Percentiles rank a stretch among this genome's conserved stretches.
These are phyloP conservation scores for Oscheius sp. DNA, from an alignment of 2,888 invertebrate genomes.

Conservation along the genomic window DNA sequence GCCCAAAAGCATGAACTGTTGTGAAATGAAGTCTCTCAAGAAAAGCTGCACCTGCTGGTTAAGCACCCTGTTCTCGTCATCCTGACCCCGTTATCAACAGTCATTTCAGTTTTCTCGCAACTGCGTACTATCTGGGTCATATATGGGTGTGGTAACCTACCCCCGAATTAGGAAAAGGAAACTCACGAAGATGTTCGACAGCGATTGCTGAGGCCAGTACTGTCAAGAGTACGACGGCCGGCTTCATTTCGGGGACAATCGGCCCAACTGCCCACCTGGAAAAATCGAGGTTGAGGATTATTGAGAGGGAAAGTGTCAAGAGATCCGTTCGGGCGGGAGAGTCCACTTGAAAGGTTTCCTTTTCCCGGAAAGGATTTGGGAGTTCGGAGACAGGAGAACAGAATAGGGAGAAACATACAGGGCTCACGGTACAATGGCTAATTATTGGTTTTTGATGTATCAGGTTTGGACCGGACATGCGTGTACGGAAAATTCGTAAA, in stretches of 20 bases:
- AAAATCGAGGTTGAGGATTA: slow-evolving; percentile 4
- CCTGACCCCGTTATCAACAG: slow-evolving; percentile 26
- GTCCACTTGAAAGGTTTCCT: slow-evolving; percentile 1
- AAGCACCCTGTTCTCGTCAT: background rate
- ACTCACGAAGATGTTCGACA: slow-evolving; percentile 32
- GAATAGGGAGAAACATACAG: background rate
- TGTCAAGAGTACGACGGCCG: slow-evolving; percentile 12
- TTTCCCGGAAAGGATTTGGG: slow-evolving; percentile 5
- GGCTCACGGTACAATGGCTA: background rate
- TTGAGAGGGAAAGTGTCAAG: slow-evolving; percentile 6
- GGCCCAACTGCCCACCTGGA: slow-evolving; percentile 27
- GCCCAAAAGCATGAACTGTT: too few relatives aligned
- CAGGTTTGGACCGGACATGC: background rate
- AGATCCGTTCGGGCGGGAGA: slow-evolving; percentile 15
- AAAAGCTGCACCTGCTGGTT: too few relatives aligned
- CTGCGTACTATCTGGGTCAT: slow-evolving; percentile 26
- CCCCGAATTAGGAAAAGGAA: background rate
- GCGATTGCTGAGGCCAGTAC: slow-evolving; percentile 1
- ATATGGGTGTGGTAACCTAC: too few relatives aligned
- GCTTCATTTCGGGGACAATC: slow-evolving; percentile 17
- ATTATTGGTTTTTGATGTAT: background rate
- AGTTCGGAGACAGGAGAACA: background rate
- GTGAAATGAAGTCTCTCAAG: too few relatives aligned
- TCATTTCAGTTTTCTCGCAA: slow-evolving; percentile 28
- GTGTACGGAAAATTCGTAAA: background rate